These are phyloP conservation scores for Ophion costatus DNA, from an alignment of 2,888 invertebrate species.

Conservation along the genomic window DNA sequence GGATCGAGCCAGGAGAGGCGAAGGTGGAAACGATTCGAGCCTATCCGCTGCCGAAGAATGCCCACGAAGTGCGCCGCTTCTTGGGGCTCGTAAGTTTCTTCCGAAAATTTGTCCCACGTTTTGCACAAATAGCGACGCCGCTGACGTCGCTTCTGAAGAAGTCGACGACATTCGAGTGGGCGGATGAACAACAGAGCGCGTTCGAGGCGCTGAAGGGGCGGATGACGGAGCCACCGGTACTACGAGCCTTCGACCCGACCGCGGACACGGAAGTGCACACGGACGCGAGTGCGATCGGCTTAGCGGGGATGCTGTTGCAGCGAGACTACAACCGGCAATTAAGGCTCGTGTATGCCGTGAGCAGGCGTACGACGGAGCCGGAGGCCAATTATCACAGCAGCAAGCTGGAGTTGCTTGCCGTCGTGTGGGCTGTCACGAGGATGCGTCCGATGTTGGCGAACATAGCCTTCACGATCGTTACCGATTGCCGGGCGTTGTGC, in stretches of 20 bases:
- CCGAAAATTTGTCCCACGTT: slow-evolving; percentile 49
- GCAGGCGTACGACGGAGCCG: slow-evolving; percentile 70
- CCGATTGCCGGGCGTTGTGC: slow-evolving; percentile 70
- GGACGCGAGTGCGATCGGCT: slow-evolving; percentile 58
- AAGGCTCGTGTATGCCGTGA: slow-evolving; percentile 66
- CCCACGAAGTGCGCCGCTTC: slow-evolving; percentile 50
- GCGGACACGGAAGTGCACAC: slow-evolving; percentile 62
- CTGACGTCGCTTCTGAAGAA: not conserved
- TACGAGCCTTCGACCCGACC: slow-evolving; percentile 40
- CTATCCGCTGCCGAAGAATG: slow-evolving; percentile 38
- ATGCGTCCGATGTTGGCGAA: slow-evolving; percentile 63
- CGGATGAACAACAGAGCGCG: not conserved
- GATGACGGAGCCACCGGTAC: slow-evolving; percentile 24
- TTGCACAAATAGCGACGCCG: slow-evolving; percentile 30
- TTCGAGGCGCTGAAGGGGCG: slow-evolving; percentile 18
- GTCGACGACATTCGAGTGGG: slow-evolving; percentile 30
- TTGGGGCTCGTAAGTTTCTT: slow-evolving; percentile 44
- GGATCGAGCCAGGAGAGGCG: slow-evolving; percentile 55
- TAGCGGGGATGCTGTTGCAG: slow-evolving; percentile 62
- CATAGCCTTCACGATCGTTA: slow-evolving; percentile 64
- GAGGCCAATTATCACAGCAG: slow-evolving; percentile 63
- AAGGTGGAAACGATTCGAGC: slow-evolving; percentile 67
- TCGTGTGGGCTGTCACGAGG: slow-evolving; percentile 56
- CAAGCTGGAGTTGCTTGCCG: slow-evolving; percentile 69
- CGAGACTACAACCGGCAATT: not conserved